Evolutionary conservation across 2,888 invertebrate species (phyloP), one percentile per base, ranked within the genome.

Genomic region (Euphydryas editha): DNA sequence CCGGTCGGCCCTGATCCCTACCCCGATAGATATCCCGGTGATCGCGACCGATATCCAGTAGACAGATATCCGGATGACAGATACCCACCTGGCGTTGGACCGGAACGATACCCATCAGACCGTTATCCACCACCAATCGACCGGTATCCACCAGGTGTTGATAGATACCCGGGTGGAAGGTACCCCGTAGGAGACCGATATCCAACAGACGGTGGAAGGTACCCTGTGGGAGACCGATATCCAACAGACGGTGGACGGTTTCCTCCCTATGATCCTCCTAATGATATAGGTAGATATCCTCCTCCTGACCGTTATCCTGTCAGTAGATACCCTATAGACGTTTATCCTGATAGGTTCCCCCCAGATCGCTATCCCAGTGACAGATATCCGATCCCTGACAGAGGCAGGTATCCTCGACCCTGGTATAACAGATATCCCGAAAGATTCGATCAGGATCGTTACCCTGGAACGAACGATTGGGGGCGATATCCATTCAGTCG

Each of bases 101-200:
- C 81, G 49, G 88, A 86, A 60, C 78, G 86, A 67, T 86, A 81
- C 72, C 93, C 94, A 24, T 78, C 85, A 46, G 93, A 90, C 72
- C 91, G 93, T 76, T 93, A 93, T 73, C 93, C 93, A 13, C 73
- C 77, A 37, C 88, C 85, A 59, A 85, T 87, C 74, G 93, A 91
- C 69, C 93, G 93, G 77, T 93, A 93, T 74, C 93, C 94, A 6
- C 72, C 78, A 54, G 77, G 76, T n/a, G 74, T 77, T 15, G 94
- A 93, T 79, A 89, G 93, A 44, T 94, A 93, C 76, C 94, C 94
- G 39, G 90, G 87, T 17, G 88, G 88, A 11, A 86, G 88, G 69
- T 91, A 89, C 71, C 90, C 90, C 2, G 78, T 67, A 37, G 76
- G 72, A 75, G 89, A 83, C 71, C 87, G 93, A 70, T 93, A 90